Percentiles rank a stretch among this genome's conserved stretches.
These are phyloP conservation scores for Heterotis niloticus DNA, from an alignment of 2,113 vertebrate species.

Conservation along the genomic window DNA sequence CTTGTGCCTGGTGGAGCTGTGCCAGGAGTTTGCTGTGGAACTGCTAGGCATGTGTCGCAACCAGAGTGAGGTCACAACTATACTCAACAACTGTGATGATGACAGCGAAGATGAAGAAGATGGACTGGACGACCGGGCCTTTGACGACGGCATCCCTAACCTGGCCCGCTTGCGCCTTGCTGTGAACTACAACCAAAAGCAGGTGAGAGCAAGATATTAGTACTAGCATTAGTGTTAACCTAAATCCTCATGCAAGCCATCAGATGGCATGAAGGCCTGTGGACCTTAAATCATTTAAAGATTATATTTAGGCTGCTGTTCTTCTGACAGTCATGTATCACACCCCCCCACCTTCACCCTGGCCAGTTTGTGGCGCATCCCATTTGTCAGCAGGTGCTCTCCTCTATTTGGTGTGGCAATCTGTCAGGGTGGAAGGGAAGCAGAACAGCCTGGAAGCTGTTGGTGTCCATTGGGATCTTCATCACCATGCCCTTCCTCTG, in stretches of 20 bases:
- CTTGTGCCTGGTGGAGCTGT: slow-evolving; percentile 71
- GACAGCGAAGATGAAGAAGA: slow-evolving; percentile 61
- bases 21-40: slow-evolving; percentile 83
- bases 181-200: slow-evolving; percentile 81
- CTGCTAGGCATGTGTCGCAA: slow-evolving; percentile 86
- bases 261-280: not conserved
- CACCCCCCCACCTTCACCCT: not conserved
- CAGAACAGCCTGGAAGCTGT: slow-evolving; percentile 74
- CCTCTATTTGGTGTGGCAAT: slow-evolving; percentile 84
- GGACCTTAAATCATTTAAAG: too few relatives aligned
- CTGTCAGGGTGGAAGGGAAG: slow-evolving; percentile 82
- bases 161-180: slow-evolving; percentile 78
- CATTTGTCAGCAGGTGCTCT: slow-evolving; percentile 88
- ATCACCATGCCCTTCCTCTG: slow-evolving; percentile 81
- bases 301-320: not conserved
- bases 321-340: not conserved
- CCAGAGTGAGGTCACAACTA: slow-evolving; percentile 81
- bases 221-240: not conserved
- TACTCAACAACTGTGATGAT: slow-evolving; percentile 70
- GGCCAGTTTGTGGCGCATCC: slow-evolving; percentile 82
- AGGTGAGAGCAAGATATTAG: slow-evolving; percentile 54
- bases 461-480: slow-evolving; percentile 76
- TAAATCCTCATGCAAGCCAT: not conserved
- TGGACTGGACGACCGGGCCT: slow-evolving; percentile 64
- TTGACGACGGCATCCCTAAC: slow-evolving; percentile 84